Base-by-base conservation (phyloP, 2,113 vertebrate species). In the Egretta garzetta region DNA sequence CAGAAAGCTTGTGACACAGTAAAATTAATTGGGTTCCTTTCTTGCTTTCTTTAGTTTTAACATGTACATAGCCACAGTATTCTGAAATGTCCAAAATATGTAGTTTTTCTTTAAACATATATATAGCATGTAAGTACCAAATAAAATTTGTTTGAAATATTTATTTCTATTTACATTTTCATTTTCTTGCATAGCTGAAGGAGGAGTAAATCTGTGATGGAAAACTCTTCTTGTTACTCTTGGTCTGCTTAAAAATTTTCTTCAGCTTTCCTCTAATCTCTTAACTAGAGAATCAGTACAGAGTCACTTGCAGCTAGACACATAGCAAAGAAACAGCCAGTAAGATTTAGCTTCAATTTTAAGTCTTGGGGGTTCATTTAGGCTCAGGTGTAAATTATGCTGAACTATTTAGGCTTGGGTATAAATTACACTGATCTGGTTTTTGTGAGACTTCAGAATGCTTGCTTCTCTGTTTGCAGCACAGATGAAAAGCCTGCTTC, bases 111-210 rank as follows among this genome's bases (percentile, higher is more conserved):
- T 98, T 97, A 95, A 97, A 97, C 95, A 74, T 80, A 96, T 97
- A 98, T 98, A 98, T 98, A 98, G 97, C 96, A 98, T 98, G 96
- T 97, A 97, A 98, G 98, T 97, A 98, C 98, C 96, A 97, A 98
- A 97, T 98, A 98, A 98, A 98, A 97, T 96, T 88, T 96, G 93
- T 98, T 97, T 97, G 96, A 96, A 96, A 87, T 95, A 96, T 75
- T 97, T 97, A 93, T 86, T 85, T 80, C 80, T 86, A 95, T 60
- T 97, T 91, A 90, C 70, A 86, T 80, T 91, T 94, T 95, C 91
- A 87, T 95, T 93, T 92, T 90, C 66, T 77, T 86, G 71, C 39
- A 52, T 62, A 66, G 47, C n/a, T 56, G 58, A 76, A 96, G 67
- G 45, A 75, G 76, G 33, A 79, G 26, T 83, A 86, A 35, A 9